These are phyloP conservation scores for Emys orbicularis DNA, from an alignment of 2,797 vertebrate species.

Conservation along the genomic window DNA sequence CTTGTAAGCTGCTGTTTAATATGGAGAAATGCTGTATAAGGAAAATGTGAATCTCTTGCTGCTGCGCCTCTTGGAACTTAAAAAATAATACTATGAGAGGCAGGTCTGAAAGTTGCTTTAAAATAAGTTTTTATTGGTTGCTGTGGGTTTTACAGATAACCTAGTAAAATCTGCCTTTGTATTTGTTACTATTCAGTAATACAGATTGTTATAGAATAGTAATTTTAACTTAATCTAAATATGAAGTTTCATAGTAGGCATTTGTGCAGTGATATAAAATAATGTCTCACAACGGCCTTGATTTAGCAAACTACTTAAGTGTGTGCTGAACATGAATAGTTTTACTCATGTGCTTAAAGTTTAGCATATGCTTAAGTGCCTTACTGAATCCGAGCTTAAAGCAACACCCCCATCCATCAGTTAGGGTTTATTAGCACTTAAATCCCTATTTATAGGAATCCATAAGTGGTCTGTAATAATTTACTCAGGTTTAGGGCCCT, in stretches of 20 bases:
- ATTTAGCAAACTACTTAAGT: neutral
- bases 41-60: conserved; percentile 74
- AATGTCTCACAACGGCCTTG: neutral
- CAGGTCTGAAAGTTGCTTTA: conserved; percentile 67
- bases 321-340: neutral
- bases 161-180: neutral
- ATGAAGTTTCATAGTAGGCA: neutral
- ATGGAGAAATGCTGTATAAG: conserved; percentile 84
- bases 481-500: neutral
- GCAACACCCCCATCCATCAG: neutral
- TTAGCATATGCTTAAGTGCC: neutral
- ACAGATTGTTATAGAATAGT: neutral
- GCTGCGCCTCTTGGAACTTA: conserved; percentile 73
- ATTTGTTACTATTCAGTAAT: neutral
- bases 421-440: neutral
- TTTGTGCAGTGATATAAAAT: neutral
- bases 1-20: conserved; percentile 89
- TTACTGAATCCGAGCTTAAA: neutral
- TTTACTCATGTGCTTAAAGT: neutral
- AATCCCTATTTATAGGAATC: neutral
- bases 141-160: neutral
- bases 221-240: neutral
- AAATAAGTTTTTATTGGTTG: conserved; percentile 35
- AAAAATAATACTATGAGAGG: conserved; percentile 64
- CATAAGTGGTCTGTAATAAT: neutral